A percentile compares a stretch with the other conserved stretches of the same genome.
These are phyloP conservation scores for Triplophysa rosa DNA, from an alignment of 2,113 vertebrate species.

Conservation along the genomic window DNA sequence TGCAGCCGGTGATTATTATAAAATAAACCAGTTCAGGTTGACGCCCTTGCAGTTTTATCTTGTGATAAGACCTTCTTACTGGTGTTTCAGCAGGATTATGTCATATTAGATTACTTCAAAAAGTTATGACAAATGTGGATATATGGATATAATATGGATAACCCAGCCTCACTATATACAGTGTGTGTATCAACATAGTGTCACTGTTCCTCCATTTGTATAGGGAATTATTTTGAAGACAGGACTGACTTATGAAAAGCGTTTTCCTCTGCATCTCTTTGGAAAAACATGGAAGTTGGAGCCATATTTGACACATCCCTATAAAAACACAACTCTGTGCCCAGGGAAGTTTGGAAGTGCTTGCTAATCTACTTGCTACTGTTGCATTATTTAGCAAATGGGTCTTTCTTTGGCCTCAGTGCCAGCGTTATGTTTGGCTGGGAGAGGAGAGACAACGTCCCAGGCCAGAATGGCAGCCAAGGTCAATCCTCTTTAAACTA, in stretches of 20 bases:
- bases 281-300: constrained; percentile 10
- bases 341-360: constrained; percentile 29
- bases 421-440: constrained; percentile 71
- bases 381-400: constrained; percentile 65
- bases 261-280: constrained; percentile 8
- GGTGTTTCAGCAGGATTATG: too few relatives aligned
- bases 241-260: neutral
- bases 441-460: constrained; percentile 61
- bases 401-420: constrained; percentile 62
- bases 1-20: too few relatives aligned
- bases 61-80: too few relatives aligned
- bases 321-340: constrained; percentile 22
- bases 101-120: too few relatives aligned
- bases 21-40: too few relatives aligned
- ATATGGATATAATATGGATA: too few relatives aligned
- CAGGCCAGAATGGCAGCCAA: constrained; percentile 70
- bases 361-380: constrained; percentile 54
- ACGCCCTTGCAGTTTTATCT: too few relatives aligned
- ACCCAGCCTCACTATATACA: too few relatives aligned
- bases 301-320: constrained; percentile 10
- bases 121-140: too few relatives aligned
- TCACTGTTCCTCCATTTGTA: neutral
- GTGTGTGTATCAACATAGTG: too few relatives aligned
- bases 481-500: constrained; percentile 65
- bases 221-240: constrained; percentile 5